Conservation (phyloP, 2,888 invertebrate genomes). For the Terebella lapidaria region DNA sequence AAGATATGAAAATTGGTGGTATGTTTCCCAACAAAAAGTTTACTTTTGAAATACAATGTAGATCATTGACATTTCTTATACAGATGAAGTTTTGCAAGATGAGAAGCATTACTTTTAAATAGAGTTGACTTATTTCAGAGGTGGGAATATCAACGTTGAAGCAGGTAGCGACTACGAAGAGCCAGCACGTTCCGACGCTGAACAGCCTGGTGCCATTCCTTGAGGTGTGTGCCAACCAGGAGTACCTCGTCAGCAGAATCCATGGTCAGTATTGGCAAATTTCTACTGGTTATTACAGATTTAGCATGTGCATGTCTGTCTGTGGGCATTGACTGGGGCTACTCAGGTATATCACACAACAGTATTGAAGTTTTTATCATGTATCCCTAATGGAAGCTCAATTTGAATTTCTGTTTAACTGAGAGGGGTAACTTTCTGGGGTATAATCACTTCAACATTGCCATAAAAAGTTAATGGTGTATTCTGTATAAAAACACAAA, state of each 20-base stretch:
- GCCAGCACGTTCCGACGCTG: constrained; percentile 60
- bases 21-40: constrained; percentile 52
- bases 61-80: not conserved
- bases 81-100: not conserved
- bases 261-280: constrained; percentile 43
- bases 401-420: no score
- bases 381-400: no score
- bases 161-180: constrained; percentile 64
- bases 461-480: no score
- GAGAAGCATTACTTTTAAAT: not conserved
- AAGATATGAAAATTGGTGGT: constrained; percentile 58
- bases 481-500: no score
- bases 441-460: no score
- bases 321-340: no score
- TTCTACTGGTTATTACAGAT: no score
- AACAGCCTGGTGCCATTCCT: constrained; percentile 71
- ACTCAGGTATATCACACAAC: no score
- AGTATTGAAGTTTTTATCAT: no score
- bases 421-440: no score
- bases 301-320: no score
- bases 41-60: no score
- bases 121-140: constrained; percentile 38
- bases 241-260: constrained; percentile 76
- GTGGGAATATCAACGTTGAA: constrained; percentile 71
- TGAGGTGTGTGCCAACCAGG: constrained; percentile 76